Evolutionary conservation across 2,113 vertebrate species (phyloP), one percentile per base, ranked within the genome.

Genomic region (Columba janthina): DNA sequence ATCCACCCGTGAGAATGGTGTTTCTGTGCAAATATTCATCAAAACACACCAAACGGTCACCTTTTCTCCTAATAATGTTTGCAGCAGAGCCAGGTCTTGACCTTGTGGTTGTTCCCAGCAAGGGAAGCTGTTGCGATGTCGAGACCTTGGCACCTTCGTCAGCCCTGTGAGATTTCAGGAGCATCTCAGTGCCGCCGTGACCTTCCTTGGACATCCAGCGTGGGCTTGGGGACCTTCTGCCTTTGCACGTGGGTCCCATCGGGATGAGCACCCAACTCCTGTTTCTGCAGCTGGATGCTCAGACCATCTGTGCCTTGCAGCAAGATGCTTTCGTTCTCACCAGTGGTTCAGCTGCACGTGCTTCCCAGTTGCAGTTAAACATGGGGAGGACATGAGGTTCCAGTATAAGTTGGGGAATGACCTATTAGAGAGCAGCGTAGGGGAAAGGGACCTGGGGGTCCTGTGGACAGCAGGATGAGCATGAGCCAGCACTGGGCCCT

Each of bases 191-290:
- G 40, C 70, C 2, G 0, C 60, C 1, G 2, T 17, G 89, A 12
- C 2, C 1, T 70, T 40, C 0, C 14, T 64, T 66, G 65, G 64
- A 48, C 12, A 32, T 57, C 34, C 64, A 53, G 9, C 5, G 0
- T 15, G 40, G 74, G 2, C 21, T 93, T 32, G 31, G 19, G 12
- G 28, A 74, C n/a, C 21, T 78, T n/a, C 28, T 74, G 46, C 36
- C 56, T 70, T 61, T 29, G 29, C 34, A 17, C 0, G 0, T 6
- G 1, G 3, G 17, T 86, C 42, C 22, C 0, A 0, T 40, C 4
- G 1, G 1, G 2, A 65, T 15, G 51, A 87, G 16, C 19, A 1
- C 17, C 40, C 34, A 42, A 4, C 60, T 56, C 61, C 60, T 60
- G 5, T 51, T 80, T 62, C 58, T 6, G 5, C 25, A 12, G 29